Evolutionary conservation across 2,888 invertebrate genomes (phyloP), one percentile per base, ranked within the genome.

Genomic region (Falcaria lacertinaria): DNA sequence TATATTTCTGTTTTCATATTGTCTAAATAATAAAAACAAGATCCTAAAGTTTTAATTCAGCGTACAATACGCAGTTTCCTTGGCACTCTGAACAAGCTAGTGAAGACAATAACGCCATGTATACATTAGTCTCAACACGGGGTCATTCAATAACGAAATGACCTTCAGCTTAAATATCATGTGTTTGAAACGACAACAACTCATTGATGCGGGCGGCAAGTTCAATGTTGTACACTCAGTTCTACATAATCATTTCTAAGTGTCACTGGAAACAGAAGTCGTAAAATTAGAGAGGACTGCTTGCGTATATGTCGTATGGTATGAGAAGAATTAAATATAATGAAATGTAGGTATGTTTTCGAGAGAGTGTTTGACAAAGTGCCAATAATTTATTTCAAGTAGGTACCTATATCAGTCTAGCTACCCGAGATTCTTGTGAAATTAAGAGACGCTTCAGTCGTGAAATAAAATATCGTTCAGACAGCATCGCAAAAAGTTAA

Each of bases 221-320:
- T 76, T 77, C 77, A 78, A 72, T 76, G 74, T 58, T 64, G 62
- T 61, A 69, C 64, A 68, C 64, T 52, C 64, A 54, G 59, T 48
- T 50, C 53, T 36, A 55, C 54, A 47, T 51, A 63, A 60, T 58
- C 59, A 65, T 55, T 58, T 57, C 48, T 41, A 55, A 56, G 48
- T 61, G 61, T 58, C 66, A 70, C 66, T 71, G 64, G 69, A 62
- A 60, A 58, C 60, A 52, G 54, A 57, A 61, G 60, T 55, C 50
- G 52, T 66, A 51, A 58, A 54, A 51, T 44, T 44, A 57, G 47
- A 51, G 47, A 48, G 47, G 51, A 53, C 59, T 56, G 59, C 61
- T 61, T 48, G 52, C 59, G 60, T 62, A 58, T 53, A 48, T 45
- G 45, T 34, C 37, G 43, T 40, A 43, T 46, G 50, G 52, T 60